phyloP scores from a whole-genome alignment of 2,888 invertebrate genomes.

The Spisula solida region DNA sequence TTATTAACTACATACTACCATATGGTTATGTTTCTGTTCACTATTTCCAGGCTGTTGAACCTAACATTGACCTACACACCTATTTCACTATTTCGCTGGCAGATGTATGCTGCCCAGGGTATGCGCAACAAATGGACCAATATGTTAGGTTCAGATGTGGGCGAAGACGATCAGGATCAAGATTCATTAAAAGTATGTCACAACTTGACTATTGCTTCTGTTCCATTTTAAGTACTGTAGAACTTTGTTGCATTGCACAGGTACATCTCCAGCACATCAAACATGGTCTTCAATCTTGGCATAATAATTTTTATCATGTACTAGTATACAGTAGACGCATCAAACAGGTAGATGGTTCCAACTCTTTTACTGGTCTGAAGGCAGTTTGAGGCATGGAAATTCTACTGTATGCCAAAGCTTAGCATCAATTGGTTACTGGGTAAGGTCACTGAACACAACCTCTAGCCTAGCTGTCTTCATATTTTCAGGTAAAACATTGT shows the following conservation, averaged over 20 bases:
- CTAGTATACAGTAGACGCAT: background rate
- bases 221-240: too few relatives aligned
- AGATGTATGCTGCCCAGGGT: slow-evolving; percentile 98
- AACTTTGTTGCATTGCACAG: too few relatives aligned
- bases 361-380: background rate
- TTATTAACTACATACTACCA: too few relatives aligned
- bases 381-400: too few relatives aligned
- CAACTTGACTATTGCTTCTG: background rate
- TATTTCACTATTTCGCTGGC: slow-evolving; percentile 98
- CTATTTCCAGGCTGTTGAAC: slow-evolving; percentile 86
- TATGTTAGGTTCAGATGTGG: slow-evolving; percentile 89
- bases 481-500: too few relatives aligned
- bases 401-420: too few relatives aligned
- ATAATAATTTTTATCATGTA: background rate
- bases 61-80: slow-evolving; percentile 91
- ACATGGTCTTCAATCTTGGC: background rate
- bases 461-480: too few relatives aligned
- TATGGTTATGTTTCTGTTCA: too few relatives aligned
- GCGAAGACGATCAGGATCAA: slow-evolving; percentile 90
- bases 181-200: slow-evolving; percentile 90
- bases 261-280: too few relatives aligned
- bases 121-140: slow-evolving; percentile 95
- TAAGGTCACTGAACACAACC: too few relatives aligned
- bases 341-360: too few relatives aligned
- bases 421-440: too few relatives aligned